Percentiles rank a stretch among this genome's conserved stretches.
These are phyloP conservation scores for Dasypolia templi DNA, from an alignment of 2,888 invertebrate genomes.

Conservation along the genomic window DNA sequence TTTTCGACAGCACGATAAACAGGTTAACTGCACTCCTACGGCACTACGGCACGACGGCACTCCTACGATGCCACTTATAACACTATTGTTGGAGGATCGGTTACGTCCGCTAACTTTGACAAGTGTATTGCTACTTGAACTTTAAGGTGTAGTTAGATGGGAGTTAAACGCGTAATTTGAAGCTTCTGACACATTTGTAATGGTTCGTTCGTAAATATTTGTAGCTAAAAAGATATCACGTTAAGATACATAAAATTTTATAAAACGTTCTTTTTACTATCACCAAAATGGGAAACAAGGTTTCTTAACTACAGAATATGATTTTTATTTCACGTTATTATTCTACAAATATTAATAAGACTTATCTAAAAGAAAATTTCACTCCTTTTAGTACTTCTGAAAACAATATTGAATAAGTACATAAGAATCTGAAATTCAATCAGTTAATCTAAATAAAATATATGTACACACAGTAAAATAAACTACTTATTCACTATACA, in stretches of 20 bases:
- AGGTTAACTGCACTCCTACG: conserved; percentile 39
- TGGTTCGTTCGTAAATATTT: neutral
- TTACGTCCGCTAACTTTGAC: conserved; percentile 43
- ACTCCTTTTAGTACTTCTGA: neutral
- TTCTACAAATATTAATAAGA: neutral
- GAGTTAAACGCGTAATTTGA: neutral
- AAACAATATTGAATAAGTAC: conserved; percentile 15
- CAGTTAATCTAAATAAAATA: neutral
- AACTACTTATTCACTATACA: too few species aligned
- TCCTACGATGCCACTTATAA: conserved; percentile 33
- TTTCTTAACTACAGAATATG: neutral
- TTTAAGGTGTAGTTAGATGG: conserved; percentile 20
- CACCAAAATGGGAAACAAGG: neutral
- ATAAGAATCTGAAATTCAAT: conserved; percentile 7
- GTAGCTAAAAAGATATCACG: neutral
- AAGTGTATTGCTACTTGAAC: conserved; percentile 20
- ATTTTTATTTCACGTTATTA: neutral
- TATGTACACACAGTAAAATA: too few species aligned
- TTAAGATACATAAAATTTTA: neutral
- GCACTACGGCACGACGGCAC: neutral
- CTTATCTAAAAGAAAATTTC: neutral
- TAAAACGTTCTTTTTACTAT: neutral
- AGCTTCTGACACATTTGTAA: conserved; percentile 2
- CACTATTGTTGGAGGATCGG: conserved; percentile 35
- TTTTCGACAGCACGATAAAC: conserved; percentile 49